Evolutionary conservation across 2,113 vertebrate genomes (phyloP).

Genomic region (Tyto alba): DNA sequence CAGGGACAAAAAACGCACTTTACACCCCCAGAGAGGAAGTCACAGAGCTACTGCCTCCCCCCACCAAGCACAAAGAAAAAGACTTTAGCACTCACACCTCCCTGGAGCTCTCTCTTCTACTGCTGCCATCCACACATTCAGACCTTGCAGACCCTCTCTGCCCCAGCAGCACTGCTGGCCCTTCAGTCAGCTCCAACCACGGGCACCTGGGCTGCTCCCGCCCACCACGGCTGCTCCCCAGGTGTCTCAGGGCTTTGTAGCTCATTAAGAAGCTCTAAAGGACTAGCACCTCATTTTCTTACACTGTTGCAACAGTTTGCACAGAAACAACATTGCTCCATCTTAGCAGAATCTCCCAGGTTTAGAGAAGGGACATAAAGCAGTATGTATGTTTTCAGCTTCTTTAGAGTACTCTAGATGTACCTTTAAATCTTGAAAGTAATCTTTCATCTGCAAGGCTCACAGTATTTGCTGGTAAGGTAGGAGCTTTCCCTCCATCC

Average conservation of each 20-base stretch:
- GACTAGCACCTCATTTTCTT: not conserved
- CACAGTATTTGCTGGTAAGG: accelerated
- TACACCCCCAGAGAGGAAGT: not conserved
- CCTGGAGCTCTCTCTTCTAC: not conserved
- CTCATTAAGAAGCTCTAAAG: not conserved
- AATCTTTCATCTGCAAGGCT: not conserved
- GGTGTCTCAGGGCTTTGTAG: no score
- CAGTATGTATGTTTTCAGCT: not conserved
- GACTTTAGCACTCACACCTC: accelerated
- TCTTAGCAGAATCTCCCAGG: no score
- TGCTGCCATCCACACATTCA: not conserved
- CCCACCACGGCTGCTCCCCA: not conserved
- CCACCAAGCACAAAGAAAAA: not conserved
- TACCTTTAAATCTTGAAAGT: not conserved
- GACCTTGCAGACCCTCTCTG: accelerated
- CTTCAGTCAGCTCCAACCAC: no score
- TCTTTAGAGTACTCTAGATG: not conserved
- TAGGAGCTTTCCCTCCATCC: not conserved
- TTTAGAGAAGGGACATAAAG: not conserved
- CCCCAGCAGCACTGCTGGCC: no score
- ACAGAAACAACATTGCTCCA: not conserved
- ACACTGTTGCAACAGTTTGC: not conserved
- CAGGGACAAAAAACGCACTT: not conserved
- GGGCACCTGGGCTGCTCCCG: not conserved
- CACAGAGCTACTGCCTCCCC: not conserved